Evolutionary conservation across 1,140 invertebrate species (phyloP).

Genomic region (Apolygus lucorum): DNA sequence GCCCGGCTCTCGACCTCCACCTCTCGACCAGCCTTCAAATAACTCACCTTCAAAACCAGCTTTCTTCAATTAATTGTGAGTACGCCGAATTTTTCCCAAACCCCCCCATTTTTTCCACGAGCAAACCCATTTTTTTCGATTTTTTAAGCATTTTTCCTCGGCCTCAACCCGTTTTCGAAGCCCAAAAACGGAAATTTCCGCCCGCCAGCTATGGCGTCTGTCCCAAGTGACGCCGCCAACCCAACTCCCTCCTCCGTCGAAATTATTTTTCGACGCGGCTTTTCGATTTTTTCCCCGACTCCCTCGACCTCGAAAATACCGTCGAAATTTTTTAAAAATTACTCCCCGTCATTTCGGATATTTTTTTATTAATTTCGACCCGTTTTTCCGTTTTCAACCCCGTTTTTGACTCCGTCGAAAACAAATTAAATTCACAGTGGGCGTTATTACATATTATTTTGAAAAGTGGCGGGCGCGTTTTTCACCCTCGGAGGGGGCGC

Average conservation of each 20-base stretch:
- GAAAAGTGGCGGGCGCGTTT: slow-evolving; percentile 25
- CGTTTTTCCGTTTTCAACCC: not conserved
- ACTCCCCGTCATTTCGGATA: not conserved
- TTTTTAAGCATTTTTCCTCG: slow-evolving; percentile 12
- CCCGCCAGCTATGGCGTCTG: slow-evolving; percentile 20
- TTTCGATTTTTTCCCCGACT: not conserved
- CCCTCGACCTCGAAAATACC: not conserved
- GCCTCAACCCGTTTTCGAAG: not conserved
- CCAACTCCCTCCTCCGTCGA: not conserved
- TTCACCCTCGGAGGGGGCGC: not conserved
- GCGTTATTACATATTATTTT: slow-evolving; percentile 21
- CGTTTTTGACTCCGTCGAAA: not conserved
- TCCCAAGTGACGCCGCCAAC: slow-evolving; percentile 10
- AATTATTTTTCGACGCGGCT: not conserved
- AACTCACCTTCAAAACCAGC: too few species aligned
- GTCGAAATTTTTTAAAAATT: slow-evolving; percentile 1
- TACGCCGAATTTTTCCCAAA: slow-evolving; percentile 7
- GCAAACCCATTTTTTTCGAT: slow-evolving; percentile 1
- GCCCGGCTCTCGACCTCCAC: too few species aligned
- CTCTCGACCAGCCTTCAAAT: too few species aligned
- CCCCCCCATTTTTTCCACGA: slow-evolving; percentile 7
- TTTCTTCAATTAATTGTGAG: slow-evolving; percentile 8
- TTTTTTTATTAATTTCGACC: not conserved
- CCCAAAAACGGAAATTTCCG: not conserved
- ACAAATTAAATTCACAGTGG: not conserved